Evolutionary conservation across 2,113 vertebrate genomes (phyloP).

Genomic region (Pteropus alecto): DNA sequence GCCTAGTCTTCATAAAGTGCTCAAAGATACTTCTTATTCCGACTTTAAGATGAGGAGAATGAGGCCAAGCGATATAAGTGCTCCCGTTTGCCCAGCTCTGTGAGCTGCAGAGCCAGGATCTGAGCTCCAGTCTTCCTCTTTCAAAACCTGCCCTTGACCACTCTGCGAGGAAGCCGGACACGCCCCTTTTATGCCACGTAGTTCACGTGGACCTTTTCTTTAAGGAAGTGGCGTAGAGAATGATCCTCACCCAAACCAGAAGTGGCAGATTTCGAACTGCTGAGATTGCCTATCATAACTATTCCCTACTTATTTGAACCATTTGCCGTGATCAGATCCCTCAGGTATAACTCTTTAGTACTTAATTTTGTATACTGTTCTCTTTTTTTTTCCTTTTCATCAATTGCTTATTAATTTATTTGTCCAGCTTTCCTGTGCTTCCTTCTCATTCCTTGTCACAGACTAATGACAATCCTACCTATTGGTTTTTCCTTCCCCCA

Average conservation of each 20-base stretch:
- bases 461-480: background rate
- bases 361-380: background rate
- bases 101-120: background rate
- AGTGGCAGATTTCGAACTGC: background rate
- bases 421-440: background rate
- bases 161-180: no score
- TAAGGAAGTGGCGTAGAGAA: background rate
- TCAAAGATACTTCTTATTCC: background rate
- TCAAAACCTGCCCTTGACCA: background rate
- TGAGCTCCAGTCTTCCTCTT: background rate
- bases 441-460: background rate
- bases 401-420: background rate
- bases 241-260: background rate
- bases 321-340: background rate
- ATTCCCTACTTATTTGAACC: background rate
- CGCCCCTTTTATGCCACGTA: background rate
- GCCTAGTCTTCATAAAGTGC: background rate
- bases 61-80: background rate
- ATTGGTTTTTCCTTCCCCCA: fast-evolving
- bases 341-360: background rate
- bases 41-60: background rate
- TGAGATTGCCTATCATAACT: background rate
- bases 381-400: background rate
- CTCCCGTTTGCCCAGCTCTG: background rate
- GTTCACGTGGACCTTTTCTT: background rate